These are phyloP conservation scores for Myathropa florea DNA, from an alignment of 2,888 invertebrate species.

Conservation along the genomic window DNA sequence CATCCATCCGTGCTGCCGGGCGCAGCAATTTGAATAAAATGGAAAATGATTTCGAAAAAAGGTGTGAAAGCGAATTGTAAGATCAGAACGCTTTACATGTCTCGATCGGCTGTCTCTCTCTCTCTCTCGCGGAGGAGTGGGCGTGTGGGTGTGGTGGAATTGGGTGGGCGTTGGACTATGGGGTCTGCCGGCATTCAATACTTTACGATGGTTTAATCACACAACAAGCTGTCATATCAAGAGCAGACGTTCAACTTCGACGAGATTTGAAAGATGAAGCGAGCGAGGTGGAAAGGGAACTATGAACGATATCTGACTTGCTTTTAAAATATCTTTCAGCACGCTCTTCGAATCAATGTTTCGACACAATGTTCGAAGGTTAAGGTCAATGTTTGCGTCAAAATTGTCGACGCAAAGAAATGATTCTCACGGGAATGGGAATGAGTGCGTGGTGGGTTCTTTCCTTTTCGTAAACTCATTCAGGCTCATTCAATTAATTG, in stretches of 20 bases:
- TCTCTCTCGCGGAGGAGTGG: no score
- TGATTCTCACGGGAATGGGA: background rate
- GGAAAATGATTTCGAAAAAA: background rate
- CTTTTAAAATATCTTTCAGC: background rate
- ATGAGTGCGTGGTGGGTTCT: background rate
- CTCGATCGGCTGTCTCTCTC: background rate
- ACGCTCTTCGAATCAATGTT: background rate
- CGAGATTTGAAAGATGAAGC: background rate
- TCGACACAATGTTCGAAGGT: background rate
- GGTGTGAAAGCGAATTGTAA: background rate
- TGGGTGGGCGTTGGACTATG: background rate
- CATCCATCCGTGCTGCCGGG: background rate
- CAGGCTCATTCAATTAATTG: background rate
- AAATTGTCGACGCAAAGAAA: background rate
- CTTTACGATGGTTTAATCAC: slow-evolving; percentile 15
- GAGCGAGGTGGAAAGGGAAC: no score
- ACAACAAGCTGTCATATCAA: slow-evolving; percentile 6
- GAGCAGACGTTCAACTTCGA: background rate
- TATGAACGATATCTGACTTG: background rate
- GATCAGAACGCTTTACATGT: slow-evolving; percentile 8
- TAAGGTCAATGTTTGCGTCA: background rate
- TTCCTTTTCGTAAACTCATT: no score
- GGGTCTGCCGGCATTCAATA: slow-evolving; percentile 1
- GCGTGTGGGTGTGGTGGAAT: no score
- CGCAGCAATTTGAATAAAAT: background rate